Evolutionary conservation across 2,888 invertebrate species (phyloP), one percentile per base, ranked within the genome.

Genomic region (Netelia inedita): DNA sequence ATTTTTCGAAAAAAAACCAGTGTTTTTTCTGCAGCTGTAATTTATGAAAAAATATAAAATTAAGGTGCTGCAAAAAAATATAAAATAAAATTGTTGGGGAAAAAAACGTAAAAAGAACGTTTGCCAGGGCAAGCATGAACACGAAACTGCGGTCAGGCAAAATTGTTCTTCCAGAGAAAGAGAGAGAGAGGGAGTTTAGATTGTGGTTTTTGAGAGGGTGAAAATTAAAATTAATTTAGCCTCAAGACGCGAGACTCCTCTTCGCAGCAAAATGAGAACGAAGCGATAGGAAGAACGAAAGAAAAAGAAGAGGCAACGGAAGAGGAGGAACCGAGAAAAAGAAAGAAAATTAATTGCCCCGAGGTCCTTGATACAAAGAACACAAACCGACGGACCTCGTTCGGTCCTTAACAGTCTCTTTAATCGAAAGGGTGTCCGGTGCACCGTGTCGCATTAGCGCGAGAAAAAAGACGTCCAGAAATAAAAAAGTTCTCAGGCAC

Each of bases 181-280:
- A 23, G 46, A 23, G 6, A 73, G 11, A 23, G 73, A 61, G 21
- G 8, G n/a, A 11, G 23, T 8, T n/a, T 2, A 16, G 23, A 43
- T 9, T 28, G 19, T 19, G 10, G 8, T 35, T 72, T 80, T 53
- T 68, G 21, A 59, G 35, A 80, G 79, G 63, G 83, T 81, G 69
- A 76, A 82, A 83, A 88, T 88, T 85, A 85, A 86, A 89, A 89
- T 90, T 83, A 87, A 90, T 90, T 89, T 88, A 87, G 75, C 66
- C 69, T 68, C 14, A 50, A 65, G 55, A 53, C 41, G 23, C 23
- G 63, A 35, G 43, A 23, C 53, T 69, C 53, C n/a, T 65, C 14
- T n/a, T 5, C 41, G 63, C 19, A 10, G 57, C 35, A n/a, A 35
- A 55, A 75, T 46, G n/a, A 55, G 66, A 35, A 35, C 46, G 50